Evolutionary conservation across 2,888 invertebrate species (phyloP).

Genomic region (Fragum whitleyi): DNA sequence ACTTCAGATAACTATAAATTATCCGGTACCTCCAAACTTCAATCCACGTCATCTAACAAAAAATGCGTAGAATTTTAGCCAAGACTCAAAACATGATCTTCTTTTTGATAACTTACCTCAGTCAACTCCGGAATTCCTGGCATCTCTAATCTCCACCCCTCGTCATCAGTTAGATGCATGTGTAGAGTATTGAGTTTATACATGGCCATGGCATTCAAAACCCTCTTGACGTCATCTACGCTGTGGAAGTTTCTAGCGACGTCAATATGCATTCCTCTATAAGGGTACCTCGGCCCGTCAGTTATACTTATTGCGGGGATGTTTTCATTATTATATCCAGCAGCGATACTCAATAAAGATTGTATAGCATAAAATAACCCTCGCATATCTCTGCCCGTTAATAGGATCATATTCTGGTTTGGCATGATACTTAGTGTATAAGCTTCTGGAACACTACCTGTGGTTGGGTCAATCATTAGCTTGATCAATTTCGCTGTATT

Average conservation of each 20-base stretch:
- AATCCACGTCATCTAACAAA: no score
- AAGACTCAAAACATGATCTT: no score
- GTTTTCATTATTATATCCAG: slow-evolving; percentile 33
- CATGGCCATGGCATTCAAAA: slow-evolving; percentile 81
- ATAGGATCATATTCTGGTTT: slow-evolving; percentile 38
- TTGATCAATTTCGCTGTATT: slow-evolving; percentile 13
- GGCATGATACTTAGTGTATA: slow-evolving; percentile 66
- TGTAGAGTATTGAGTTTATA: slow-evolving; percentile 84
- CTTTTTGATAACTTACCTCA: slow-evolving; percentile 73
- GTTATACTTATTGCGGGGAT: slow-evolving; percentile 58
- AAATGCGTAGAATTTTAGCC: no score
- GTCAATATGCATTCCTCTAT: slow-evolving; percentile 77
- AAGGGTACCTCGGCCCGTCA: slow-evolving; percentile 73
- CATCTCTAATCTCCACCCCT: slow-evolving; percentile 84
- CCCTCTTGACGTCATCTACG: slow-evolving; percentile 70
- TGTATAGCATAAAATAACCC: slow-evolving; percentile 70
- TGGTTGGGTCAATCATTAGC: neutral
- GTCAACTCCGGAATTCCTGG: slow-evolving; percentile 82
- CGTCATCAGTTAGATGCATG: slow-evolving; percentile 83
- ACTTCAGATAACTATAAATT: no score
- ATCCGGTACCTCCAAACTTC: no score
- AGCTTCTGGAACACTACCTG: slow-evolving; percentile 38
- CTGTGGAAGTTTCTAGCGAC: slow-evolving; percentile 78
- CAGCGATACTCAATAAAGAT: slow-evolving; percentile 62
- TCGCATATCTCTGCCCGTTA: slow-evolving; percentile 49